Evolutionary conservation across 1,140 invertebrate genomes (phyloP), one percentile per base, ranked within the genome.

Genomic region (Aporrectodea caliginosa): DNA sequence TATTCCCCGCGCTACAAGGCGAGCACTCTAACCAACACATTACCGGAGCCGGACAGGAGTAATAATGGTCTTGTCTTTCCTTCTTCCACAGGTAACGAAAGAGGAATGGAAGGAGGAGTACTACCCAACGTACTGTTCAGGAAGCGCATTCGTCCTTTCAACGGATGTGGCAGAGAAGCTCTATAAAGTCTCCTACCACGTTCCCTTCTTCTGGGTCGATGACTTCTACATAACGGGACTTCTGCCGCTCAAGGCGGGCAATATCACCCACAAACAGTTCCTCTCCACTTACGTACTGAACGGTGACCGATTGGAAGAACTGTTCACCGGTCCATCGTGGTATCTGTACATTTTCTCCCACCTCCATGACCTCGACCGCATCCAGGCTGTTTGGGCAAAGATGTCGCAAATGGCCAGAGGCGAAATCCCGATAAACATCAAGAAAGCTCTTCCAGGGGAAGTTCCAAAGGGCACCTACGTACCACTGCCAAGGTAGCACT

Each of bases 181-280:
- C 58, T 70, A 81, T 72, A 33, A 74, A 2, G 80, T 81, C 35
- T 78, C 76, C 16, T 81, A 78, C 33, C 76, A 81, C n/a, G 78
- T 81, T 2, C 78, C 78, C 1, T 83, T 83, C 78, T 83, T 82
- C 73, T 83, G 82, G 82, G 81, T 83, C 35, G 82, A 83, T 69
- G 82, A 83, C 34, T 83, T 82, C 73, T 83, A 82, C 58, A 81
- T 82, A 1, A 82, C 81, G 16, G 81, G 81, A 1, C 33, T 81
- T 16, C 72, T 82, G 32, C 80, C 80, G 31, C 58, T 81, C 6
- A 81, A 81, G 32, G 72, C 35, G 29, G 80, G 80, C 27, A 81
- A 73, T 22, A 43, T 81, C 2, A 77, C 70, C 22, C 80, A 81
- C 77, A 78, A 73, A 30, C 80, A 81, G 77, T 81, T 81, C 35